Percentiles rank a stretch among this genome's conserved stretches.
Evolutionary conservation across 37 sponge, comb jelly and placozoan species (phyloP).

Genomic region (Corticium candelabrum): DNA sequence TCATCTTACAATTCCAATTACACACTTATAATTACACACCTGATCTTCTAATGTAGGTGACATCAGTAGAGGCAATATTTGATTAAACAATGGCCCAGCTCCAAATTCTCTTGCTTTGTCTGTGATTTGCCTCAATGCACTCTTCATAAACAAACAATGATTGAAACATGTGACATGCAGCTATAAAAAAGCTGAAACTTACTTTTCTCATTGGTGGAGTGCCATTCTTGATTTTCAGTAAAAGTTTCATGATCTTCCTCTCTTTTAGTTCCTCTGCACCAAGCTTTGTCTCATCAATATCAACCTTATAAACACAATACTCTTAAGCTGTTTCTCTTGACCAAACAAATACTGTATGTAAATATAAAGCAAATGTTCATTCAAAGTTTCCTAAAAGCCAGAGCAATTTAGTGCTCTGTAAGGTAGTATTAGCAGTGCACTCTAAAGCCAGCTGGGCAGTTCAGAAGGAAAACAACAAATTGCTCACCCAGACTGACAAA

Average conservation of each 20-base stretch:
- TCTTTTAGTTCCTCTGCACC: slow-evolving; percentile 95
- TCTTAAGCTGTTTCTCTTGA: too few species aligned
- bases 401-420: too few species aligned
- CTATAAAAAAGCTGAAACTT: neutral
- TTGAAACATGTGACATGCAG: neutral
- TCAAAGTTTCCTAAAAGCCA: too few species aligned
- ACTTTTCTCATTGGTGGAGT: slow-evolving; percentile 99
- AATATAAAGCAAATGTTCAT: too few species aligned
- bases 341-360: too few species aligned
- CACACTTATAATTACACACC: slow-evolving; percentile 15
- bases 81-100: slow-evolving; percentile 93
- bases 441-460: too few species aligned
- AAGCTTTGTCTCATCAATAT: slow-evolving; percentile 83
- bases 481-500: too few species aligned
- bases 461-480: too few species aligned
- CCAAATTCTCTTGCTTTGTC: slow-evolving; percentile 98
- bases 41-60: slow-evolving; percentile 92
- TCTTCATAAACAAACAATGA: slow-evolving; percentile 8
- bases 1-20: neutral
- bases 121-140: slow-evolving; percentile 91
- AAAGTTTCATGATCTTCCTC: slow-evolving; percentile 84
- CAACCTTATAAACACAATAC: slow-evolving; percentile 42
- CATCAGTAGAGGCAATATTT: slow-evolving; percentile 97
- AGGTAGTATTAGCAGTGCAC: too few species aligned
- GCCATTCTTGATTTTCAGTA: slow-evolving; percentile 98